Evolutionary conservation across 2,888 invertebrate genomes (phyloP), one percentile per base, ranked within the genome.

Genomic region (Malthinus seriepunctatus): DNA sequence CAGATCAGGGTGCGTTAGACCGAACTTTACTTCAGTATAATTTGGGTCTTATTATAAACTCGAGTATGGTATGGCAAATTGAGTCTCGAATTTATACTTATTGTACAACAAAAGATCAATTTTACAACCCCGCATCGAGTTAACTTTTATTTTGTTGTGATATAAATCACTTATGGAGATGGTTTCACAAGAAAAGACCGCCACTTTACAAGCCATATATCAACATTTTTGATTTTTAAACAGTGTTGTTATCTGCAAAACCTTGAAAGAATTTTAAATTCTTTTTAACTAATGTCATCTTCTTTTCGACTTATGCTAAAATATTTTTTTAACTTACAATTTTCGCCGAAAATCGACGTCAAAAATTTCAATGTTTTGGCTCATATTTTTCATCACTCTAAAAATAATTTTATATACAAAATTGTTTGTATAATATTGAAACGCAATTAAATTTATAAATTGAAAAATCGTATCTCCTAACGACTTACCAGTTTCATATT

Each of bases 1-100:
- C 69, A 64, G 65, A 56, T 65, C 67, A 56, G 63, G 63, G 63
- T 58, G 65, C 67, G 57, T 55, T 64, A 35, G 31, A 60, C 46
- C 55, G 31, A 51, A 52, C 39, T 14, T 32, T 34, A 51, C 10
- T 37, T 38, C 31, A 14, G 32, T 23, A 9, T 42, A 39, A 37
- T 48, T 37, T 10, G 32, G 44, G 35, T 33, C 56, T 38, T 49
- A 56, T 45, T 35, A 48, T 32, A 12, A 11, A 33, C 34, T 47
- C 33, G 6, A 14, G 11, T 32, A 55, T 15, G 54, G 39, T 32
- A 50, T 37, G 9, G 38, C 23, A 46, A 11, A 39, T 12, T 33
- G 51, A 32, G 45, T 11, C 47, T 23, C 42, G 33, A 38, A 39
- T 47, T 47, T 32, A 37, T 54, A 48, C 37, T 35, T 42, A 46